Evolutionary conservation across 1,140 invertebrate genomes (phyloP).

Genomic region (Tetramorium parvispinum): DNA sequence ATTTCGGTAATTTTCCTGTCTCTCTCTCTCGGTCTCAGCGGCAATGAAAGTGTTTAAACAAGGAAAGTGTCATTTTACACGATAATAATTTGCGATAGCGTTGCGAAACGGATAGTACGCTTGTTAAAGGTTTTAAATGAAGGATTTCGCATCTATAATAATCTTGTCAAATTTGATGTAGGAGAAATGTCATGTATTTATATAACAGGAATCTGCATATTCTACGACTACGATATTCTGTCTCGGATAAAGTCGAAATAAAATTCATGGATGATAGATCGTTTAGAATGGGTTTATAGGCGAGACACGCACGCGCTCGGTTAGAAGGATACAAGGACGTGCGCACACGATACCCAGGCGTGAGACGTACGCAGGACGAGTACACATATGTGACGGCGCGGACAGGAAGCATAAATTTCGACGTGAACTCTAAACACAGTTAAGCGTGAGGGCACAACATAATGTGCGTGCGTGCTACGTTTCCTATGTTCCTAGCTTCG

Average conservation of each 20-base stretch:
- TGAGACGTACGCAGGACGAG: slow-evolving; percentile 1
- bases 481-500: background rate
- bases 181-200: background rate
- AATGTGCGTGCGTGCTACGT: slow-evolving; percentile 10
- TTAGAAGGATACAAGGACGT: slow-evolving; percentile 20
- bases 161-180: background rate
- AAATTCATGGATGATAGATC: slow-evolving; percentile 6
- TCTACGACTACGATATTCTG: background rate
- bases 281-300: slow-evolving; percentile 31
- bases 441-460: slow-evolving; percentile 51
- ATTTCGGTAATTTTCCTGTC: slow-evolving; percentile 45
- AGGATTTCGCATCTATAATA: background rate
- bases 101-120: background rate
- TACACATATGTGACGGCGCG: slow-evolving; percentile 48
- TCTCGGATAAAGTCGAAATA: slow-evolving; percentile 5
- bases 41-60: background rate
- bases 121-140: background rate
- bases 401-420: slow-evolving; percentile 84
- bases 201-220: background rate
- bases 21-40: background rate
- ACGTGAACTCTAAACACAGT: slow-evolving; percentile 81
- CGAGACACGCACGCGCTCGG: slow-evolving; percentile 24
- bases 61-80: background rate
- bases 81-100: background rate
- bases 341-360: background rate